Evolutionary conservation across 2,888 invertebrate species (phyloP).

Genomic region (Diarsia rubi): DNA sequence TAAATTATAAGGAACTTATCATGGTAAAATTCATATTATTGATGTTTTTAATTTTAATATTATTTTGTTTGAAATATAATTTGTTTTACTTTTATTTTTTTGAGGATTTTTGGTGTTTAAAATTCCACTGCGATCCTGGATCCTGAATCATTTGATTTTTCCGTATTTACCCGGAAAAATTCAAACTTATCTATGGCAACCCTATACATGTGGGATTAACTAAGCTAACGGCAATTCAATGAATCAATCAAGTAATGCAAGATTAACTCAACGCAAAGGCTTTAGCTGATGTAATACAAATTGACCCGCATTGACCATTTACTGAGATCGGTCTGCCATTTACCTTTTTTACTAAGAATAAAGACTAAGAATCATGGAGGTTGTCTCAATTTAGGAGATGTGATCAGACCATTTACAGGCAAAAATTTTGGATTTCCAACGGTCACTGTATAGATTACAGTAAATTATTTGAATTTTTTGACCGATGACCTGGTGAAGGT

Average conservation of each 20-base stretch:
- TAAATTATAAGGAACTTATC: too few relatives aligned
- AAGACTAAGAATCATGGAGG: not conserved
- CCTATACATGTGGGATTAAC: not conserved
- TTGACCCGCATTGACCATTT: not conserved
- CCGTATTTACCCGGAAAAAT: not conserved
- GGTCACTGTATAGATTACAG: not conserved
- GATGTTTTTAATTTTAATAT: too few relatives aligned
- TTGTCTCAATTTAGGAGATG: not conserved
- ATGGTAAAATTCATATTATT: too few relatives aligned
- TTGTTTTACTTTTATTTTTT: not conserved
- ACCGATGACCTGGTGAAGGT: too few relatives aligned
- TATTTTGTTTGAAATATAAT: too few relatives aligned
- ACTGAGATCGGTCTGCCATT: not conserved
- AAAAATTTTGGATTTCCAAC: not conserved
- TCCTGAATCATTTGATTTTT: not conserved
- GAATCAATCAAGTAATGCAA: slow-evolving; percentile 12
- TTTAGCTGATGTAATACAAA: not conserved
- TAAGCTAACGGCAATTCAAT: slow-evolving; percentile 14
- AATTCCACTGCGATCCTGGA: not conserved
- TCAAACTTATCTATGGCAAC: not conserved
- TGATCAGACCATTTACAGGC: too few relatives aligned
- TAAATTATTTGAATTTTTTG: not conserved
- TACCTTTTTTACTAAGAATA: not conserved
- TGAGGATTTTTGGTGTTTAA: not conserved
- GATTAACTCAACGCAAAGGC: slow-evolving; percentile 2